phyloP scores from a whole-genome alignment of 2,888 invertebrate genomes.

The Tetragonula carbonaria region DNA sequence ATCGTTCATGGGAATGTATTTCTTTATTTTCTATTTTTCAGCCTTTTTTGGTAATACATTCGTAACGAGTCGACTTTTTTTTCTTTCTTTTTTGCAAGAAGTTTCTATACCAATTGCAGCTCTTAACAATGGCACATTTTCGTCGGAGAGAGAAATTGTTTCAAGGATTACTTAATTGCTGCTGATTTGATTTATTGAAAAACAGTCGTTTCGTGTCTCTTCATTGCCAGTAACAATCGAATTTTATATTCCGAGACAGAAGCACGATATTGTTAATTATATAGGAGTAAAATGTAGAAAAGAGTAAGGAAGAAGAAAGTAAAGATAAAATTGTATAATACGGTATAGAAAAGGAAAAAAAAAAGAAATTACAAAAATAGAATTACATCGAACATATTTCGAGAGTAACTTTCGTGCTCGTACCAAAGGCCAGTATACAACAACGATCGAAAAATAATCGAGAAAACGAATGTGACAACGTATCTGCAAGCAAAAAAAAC shows the following conservation, averaged over 20 bases:
- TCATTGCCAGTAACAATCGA: constrained; percentile 22
- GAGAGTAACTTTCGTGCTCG: constrained; percentile 28
- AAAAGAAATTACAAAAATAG: constrained; percentile 14
- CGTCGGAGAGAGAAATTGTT: constrained; percentile 21
- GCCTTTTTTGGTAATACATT: neutral
- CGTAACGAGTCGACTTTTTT: constrained; percentile 17
- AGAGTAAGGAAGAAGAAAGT: neutral
- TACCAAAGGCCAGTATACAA: constrained; percentile 36
- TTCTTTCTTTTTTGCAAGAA: neutral
- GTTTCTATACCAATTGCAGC: constrained; percentile 54
- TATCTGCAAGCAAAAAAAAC: neutral
- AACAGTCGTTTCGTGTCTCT: constrained; percentile 31
- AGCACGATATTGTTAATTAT: constrained; percentile 39
- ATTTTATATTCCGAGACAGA: constrained; percentile 18
- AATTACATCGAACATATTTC: neutral
- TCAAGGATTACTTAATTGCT: constrained; percentile 7
- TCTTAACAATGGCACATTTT: constrained; percentile 36
- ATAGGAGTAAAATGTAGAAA: neutral
- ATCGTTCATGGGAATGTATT: constrained; percentile 10
- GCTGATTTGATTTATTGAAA: constrained; percentile 26
- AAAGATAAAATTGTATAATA: neutral
- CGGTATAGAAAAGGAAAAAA: neutral
- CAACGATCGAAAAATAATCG: neutral
- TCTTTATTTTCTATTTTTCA: constrained; percentile 11
- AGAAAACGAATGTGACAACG: neutral